These are phyloP conservation scores for Drosophila stalkeri DNA, from an alignment of 2,888 invertebrate species.

Conservation along the genomic window DNA sequence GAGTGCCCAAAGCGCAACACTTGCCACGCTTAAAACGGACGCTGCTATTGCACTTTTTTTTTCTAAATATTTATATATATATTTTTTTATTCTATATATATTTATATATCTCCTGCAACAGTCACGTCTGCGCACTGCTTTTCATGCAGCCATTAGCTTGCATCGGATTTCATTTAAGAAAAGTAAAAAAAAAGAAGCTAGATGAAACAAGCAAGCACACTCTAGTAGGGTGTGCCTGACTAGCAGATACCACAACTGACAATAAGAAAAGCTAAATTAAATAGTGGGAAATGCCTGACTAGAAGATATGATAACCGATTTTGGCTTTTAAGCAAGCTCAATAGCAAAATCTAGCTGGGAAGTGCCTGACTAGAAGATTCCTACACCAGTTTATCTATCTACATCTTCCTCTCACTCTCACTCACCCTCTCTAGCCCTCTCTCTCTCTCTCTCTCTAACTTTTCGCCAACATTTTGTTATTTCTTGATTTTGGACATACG, in stretches of 20 bases:
- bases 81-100: not conserved
- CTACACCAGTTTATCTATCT: no score
- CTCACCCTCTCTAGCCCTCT: not conserved
- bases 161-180: constrained; percentile 28
- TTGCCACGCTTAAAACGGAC: constrained; percentile 48
- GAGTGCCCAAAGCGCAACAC: constrained; percentile 68
- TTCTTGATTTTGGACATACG: constrained; percentile 56
- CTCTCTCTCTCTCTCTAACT: constrained; percentile 3
- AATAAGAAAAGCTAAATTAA: no score
- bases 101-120: constrained; percentile 10
- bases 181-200: not conserved
- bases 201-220: not conserved
- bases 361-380: not conserved
- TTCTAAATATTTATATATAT: not conserved
- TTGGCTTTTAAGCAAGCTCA: not conserved
- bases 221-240: not conserved
- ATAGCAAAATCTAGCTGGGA: no score
- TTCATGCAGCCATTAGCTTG: constrained; percentile 17
- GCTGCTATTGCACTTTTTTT: not conserved
- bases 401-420: no score
- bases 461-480: constrained; percentile 24
- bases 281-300: not conserved
- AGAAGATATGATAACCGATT: not conserved
- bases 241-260: not conserved
- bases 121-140: constrained; percentile 36